These are phyloP conservation scores for Rutilus rutilus DNA, from an alignment of 2,113 vertebrate genomes.

Conservation along the genomic window DNA sequence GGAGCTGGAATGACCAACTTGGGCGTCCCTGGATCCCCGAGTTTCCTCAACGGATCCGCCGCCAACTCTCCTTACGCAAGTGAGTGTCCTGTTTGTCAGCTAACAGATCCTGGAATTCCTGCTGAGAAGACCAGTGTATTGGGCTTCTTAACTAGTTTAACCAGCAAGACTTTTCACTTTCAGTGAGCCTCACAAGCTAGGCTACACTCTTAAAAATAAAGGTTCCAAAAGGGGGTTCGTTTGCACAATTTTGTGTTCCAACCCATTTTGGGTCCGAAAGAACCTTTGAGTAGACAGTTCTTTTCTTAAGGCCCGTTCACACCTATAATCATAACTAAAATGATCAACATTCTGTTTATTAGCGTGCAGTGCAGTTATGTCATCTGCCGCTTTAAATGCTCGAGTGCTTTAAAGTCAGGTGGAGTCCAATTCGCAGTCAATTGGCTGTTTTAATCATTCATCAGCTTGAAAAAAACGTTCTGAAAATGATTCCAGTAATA, in stretches of 20 bases:
- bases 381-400: too few species aligned
- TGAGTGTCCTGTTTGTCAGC: constrained; percentile 73
- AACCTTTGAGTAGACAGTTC: too few species aligned
- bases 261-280: too few species aligned
- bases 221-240: background rate
- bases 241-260: too few species aligned
- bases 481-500: too few species aligned
- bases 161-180: background rate
- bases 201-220: background rate
- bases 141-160: background rate
- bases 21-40: constrained; percentile 90
- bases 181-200: background rate
- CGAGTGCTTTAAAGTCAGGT: too few species aligned
- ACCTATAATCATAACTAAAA: too few species aligned
- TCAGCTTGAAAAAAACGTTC: too few species aligned
- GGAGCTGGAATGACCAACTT: constrained; percentile 86
- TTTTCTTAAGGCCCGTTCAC: background rate
- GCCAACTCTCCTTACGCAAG: constrained; percentile 95
- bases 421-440: too few species aligned
- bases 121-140: constrained; percentile 16
- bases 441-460: too few species aligned
- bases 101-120: background rate
- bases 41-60: constrained; percentile 93
- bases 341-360: too few species aligned
- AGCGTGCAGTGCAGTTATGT: too few species aligned